Evolutionary conservation across 2,797 vertebrate species (phyloP), one percentile per base, ranked within the genome.

Genomic region (Cheirogaleus major): DNA sequence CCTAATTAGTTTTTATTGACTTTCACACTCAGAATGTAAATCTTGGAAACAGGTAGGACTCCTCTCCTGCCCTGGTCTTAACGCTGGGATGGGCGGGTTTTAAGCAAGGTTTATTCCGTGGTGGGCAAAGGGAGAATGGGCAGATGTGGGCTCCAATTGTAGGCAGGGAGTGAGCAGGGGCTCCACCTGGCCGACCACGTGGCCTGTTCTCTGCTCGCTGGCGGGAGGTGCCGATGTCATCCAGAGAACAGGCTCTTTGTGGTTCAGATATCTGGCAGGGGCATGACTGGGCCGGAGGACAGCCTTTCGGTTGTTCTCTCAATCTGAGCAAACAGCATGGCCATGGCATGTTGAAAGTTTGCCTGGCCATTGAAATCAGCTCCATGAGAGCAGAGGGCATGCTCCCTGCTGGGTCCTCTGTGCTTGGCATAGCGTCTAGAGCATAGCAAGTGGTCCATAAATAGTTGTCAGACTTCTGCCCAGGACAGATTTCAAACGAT

Each of bases 1-100:
- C 85, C 80, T 81, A 93, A 96, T 96, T 92, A 87, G 96, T 84
- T 93, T 93, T 93, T 96, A 94, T 84, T 93, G 95, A 96, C 93
- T 96, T 95, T 81, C 93, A 70, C 80, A 30, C 67, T 65, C 30
- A 11, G 89, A 45, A 84, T n/a, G 48, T 95, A 80, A 95, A 93
- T 96, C 95, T 93, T 17, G 38, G 95, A 86, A 48, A 23, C 4
- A 81, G 86, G 91, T 41, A 69, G 91, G 67, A 30, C 61, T 25
- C 50, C 0, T 20, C 0, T 0, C 76, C 80, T 2, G 12, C 65
- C 13, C 18, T 85, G 55, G 75, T 25, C 91, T 83, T 11, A 5
- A 35, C 8, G 0, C 41, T 13, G 50, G 57, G 5, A 3, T 35
- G 4, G 35, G 30, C 18, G 25, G 5, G 2, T 43, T 59, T 82